Base-by-base conservation (phyloP, 2,888 invertebrate species). In the Netelia fuscicornis region DNA sequence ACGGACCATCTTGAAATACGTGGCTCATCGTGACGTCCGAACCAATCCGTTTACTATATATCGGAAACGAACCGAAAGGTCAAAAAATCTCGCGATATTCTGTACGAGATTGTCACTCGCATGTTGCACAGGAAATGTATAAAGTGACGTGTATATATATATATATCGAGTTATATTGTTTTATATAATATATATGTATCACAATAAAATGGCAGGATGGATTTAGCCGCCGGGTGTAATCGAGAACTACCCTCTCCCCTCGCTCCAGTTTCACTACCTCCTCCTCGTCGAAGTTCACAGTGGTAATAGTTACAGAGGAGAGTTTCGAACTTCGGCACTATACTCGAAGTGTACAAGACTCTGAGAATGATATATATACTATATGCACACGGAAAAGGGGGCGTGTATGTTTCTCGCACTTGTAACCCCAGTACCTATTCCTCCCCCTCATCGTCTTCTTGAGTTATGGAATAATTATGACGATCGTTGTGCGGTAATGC, bases 391-490 rank as follows among this genome's bases (percentile, higher is more conserved):
- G 0, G 37, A 30, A 37, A 52, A 84, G 65, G 74, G 74, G 81
- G 85, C 79, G 84, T 85, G 84, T 77, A 67, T 81, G 79, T 82
- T 82, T 78, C 74, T 81, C 81, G 78, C 65, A 71, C 79, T 79
- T 76, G 56, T 65, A 42, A 65, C 30, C 78, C 68, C 64, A 13
- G 13, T 62, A 52, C 76, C 72, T 30, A 30, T 5, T 54, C 62
- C 44, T 56, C 1, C 8, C 37, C 77, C 52, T 20, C 17, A 13
- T 13, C 60, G 11, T 56, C 58, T 44, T 58, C 23, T 44, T 76
- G 84, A 87, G 86, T 88, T 87, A 86, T 87, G 86, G 86, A 88
- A 87, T 90, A 90, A 90, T 90, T 89, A 90, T 88, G 87, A 86
- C 87, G 86, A 88, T 88, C 86, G 84, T 87, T 70, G 83, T 84